Percentiles rank a stretch among this genome's conserved stretches.
phyloP scores from a whole-genome alignment of 2,888 invertebrate species.

The Gisinianus flammeolus region DNA sequence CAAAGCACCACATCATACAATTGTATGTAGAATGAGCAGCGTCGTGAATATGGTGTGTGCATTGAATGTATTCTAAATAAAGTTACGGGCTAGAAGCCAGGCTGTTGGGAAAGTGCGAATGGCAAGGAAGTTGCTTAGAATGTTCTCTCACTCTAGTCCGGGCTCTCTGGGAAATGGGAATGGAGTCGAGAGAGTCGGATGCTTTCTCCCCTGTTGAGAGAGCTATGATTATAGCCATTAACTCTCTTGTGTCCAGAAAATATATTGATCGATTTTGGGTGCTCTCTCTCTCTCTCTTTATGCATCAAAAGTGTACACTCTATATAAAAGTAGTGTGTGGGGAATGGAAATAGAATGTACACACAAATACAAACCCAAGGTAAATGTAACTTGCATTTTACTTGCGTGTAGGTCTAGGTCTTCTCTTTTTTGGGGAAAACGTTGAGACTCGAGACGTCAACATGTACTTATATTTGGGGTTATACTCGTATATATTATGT shows the following conservation, averaged over 20 bases:
- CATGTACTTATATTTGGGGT: background rate
- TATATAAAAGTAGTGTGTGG: background rate
- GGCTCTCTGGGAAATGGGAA: conserved; percentile 40
- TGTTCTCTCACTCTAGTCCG: conserved; percentile 25
- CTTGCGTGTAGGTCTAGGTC: conserved; percentile 8
- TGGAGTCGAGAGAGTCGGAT: conserved; percentile 34
- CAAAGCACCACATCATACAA: no score
- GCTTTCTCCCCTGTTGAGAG: conserved; percentile 55
- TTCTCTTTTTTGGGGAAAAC: conserved; percentile 1
- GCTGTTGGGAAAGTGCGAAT: conserved; percentile 33
- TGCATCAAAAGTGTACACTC: background rate
- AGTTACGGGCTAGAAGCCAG: background rate
- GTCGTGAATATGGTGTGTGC: no score
- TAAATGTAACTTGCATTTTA: conserved; percentile 9
- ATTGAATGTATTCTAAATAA: background rate
- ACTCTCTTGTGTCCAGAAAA: conserved; percentile 58
- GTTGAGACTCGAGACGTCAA: background rate
- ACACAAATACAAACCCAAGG: no score
- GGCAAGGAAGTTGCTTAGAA: conserved; percentile 37
- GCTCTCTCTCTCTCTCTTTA: conserved; percentile 37
- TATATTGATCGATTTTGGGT: conserved; percentile 58
- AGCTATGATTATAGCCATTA: conserved; percentile 59
- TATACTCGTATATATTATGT: no score
- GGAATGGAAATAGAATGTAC: background rate
- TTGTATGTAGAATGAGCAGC: background rate